Evolutionary conservation across 2,113 vertebrate genomes (phyloP), one percentile per base, ranked within the genome.

Genomic region (Carettochelys insculpta): DNA sequence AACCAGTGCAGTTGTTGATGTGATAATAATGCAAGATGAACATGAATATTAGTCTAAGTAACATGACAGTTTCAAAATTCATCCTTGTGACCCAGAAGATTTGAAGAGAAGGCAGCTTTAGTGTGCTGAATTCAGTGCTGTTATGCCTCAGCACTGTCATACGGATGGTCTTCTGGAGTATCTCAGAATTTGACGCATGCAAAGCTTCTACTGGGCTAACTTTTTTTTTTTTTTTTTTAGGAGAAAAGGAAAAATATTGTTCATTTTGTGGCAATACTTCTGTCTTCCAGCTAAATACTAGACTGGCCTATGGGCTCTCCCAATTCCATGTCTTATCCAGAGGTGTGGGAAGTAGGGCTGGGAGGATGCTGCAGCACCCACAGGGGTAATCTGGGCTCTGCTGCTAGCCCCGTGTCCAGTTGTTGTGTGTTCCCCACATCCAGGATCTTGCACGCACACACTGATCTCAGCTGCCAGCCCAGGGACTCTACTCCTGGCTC

Each of bases 1-100:
- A 92, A 77, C 75, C 82, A 82, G 78, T 86, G 43, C 51, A 78
- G 53, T 43, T 88, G 89, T 92, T 90, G 93, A 82, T 78, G 10
- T 75, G 81, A 20, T 73, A 43, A 54, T 90, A 83, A 84, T 82
- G 92, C 89, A 73, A 41, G 19, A 80, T 38, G 11, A 41, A 58
- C 56, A 31, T 29, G 34, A 61, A 61, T 34, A 61, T 34, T 65
- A 86, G 73, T 78, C 51, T 53, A 79, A 79, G 53, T 14, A 27
- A 52, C 92, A 83, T 83, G 89, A 71, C n/a, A 22, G 22, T 41
- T 41, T 88, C 88, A 82, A 95, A 53, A 79, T 82, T 86, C 82
- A 78, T 52, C 54, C 75, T 54, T 47, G 31, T 78, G 86, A 45
- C 25, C n/a, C 53, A 61, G 89, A 84, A 61, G 78, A 90, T 48